Evolutionary conservation across 2,888 invertebrate genomes (phyloP).

Genomic region (Ennomos erosarius): DNA sequence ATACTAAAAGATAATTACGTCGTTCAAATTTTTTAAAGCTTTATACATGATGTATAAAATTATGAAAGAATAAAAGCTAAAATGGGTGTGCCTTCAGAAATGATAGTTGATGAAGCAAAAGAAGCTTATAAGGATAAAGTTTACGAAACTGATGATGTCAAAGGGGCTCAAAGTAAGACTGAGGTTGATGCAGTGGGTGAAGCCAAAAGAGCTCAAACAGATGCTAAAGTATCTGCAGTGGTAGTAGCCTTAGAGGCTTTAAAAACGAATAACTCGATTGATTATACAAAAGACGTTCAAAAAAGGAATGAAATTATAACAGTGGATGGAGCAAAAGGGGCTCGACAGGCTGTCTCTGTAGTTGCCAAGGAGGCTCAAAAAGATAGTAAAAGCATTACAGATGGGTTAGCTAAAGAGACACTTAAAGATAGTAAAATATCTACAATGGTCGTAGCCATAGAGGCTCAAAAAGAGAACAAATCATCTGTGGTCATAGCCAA

Average conservation of each 20-base stretch:
- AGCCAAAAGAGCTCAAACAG: constrained; percentile 5
- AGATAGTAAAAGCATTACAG: neutral
- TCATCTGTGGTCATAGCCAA: too few relatives aligned
- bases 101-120: constrained; percentile 4
- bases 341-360: neutral
- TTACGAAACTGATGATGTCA: neutral
- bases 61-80: constrained; percentile 1
- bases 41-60: too few relatives aligned
- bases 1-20: too few relatives aligned
- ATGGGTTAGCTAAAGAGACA: constrained; percentile 1
- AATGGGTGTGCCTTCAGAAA: constrained; percentile 37
- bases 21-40: too few relatives aligned
- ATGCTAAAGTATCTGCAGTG: neutral
- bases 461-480: neutral
- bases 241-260: constrained; percentile 1
- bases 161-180: neutral
- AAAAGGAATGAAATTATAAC: neutral
- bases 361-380: constrained; percentile 5
- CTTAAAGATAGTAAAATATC: too few relatives aligned
- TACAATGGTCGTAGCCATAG: neutral
- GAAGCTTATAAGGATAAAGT: neutral
- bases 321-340: neutral
- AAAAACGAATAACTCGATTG: neutral
- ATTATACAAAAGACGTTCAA: constrained; percentile 8
- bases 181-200: neutral